phyloP scores from a whole-genome alignment of 2,888 invertebrate genomes.

The Amiota minor region DNA sequence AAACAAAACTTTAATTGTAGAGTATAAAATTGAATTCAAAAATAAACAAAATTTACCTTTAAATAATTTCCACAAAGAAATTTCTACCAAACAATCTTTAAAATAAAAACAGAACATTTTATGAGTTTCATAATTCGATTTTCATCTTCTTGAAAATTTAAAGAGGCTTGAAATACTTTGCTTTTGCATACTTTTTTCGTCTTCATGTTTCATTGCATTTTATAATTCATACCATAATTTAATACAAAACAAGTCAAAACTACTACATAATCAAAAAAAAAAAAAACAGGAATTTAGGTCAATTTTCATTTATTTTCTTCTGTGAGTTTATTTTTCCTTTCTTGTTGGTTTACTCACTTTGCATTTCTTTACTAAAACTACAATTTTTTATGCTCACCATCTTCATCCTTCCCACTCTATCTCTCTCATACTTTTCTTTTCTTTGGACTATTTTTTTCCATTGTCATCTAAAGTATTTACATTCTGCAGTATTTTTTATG shows the following conservation, averaged over 20 bases:
- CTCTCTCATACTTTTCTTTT: neutral
- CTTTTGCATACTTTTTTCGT: no score
- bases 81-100: neutral
- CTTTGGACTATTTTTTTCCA: neutral
- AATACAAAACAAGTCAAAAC: neutral
- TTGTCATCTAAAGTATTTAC: neutral
- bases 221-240: slow-evolving; percentile 21
- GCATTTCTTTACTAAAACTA: neutral
- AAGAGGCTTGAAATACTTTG: no score
- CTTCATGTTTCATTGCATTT: slow-evolving; percentile 18
- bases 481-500: slow-evolving; percentile 4
- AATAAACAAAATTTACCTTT: no score
- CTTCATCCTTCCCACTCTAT: neutral
- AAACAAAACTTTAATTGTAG: no score
- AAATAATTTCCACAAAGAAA: neutral
- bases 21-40: no score
- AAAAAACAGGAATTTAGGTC: slow-evolving; percentile 4
- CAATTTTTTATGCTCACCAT: neutral
- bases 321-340: neutral
- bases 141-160: no score
- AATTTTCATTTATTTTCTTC: slow-evolving; percentile 10
- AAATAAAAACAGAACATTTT: neutral
- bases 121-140: neutral
- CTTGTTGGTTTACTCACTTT: neutral
- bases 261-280: neutral